Conservation (phyloP, 30 jellyfish, hydroid and myxozoan species). For the Turritopsis dohrnii region DNA sequence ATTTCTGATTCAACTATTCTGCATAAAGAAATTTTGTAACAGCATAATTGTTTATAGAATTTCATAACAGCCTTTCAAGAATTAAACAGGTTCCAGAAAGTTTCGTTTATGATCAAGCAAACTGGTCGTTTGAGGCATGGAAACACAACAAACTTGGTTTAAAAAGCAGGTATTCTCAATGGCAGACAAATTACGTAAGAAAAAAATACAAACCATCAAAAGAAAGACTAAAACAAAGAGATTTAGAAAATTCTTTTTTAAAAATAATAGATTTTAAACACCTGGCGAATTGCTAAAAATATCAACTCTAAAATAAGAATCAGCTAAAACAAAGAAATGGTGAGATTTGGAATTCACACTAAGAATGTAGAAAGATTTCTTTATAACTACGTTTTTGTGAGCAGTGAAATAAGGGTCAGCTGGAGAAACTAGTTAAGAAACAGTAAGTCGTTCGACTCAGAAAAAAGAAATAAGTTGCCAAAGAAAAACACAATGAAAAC, state of each 20-base stretch:
- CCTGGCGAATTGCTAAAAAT: background rate
- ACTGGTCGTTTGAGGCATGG: background rate
- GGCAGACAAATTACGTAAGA: background rate
- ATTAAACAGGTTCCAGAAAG: background rate
- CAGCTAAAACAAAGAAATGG: no score
- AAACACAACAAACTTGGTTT: background rate
- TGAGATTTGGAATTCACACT: no score
- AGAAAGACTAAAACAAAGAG: background rate
- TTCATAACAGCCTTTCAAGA: background rate
- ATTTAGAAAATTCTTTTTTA: background rate
- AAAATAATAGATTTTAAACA: background rate
- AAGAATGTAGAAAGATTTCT: no score
- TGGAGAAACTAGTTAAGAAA: no score
- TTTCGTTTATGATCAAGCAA: background rate
- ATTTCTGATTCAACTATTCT: no score
- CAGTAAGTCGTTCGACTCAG: no score
- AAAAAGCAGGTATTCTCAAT: background rate
- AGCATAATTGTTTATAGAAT: background rate
- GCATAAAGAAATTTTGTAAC: background rate
- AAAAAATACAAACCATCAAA: background rate
- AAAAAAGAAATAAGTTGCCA: background rate
- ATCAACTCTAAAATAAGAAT: background rate
- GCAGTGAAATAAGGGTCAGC: background rate
- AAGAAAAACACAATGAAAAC: background rate
- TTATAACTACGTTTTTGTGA: no score